A percentile compares a stretch with the other conserved stretches of the same genome.
These are phyloP conservation scores for Hermaeophaga mercurialis DNA, from an alignment of 2,888 invertebrate species.

Conservation along the genomic window DNA sequence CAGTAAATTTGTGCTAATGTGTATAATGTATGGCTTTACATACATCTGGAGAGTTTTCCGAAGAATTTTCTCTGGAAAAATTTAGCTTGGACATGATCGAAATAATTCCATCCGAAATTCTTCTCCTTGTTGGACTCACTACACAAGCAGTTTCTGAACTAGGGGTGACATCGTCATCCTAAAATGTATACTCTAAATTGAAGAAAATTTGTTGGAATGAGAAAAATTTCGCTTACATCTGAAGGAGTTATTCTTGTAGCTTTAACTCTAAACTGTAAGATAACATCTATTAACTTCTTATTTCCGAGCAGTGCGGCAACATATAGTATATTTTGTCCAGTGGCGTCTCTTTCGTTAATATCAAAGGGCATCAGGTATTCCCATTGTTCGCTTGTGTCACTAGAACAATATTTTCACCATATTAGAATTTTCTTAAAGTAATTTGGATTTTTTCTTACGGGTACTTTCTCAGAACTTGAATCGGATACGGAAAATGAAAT, in stretches of 20 bases:
- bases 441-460: constrained; percentile 50
- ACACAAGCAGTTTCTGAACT: constrained; percentile 46
- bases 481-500: constrained; percentile 82
- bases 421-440: too few species aligned
- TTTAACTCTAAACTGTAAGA: constrained; percentile 74
- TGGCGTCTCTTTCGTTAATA: constrained; percentile 87
- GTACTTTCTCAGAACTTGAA: constrained; percentile 67
- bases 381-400: constrained; percentile 72
- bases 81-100: constrained; percentile 85
- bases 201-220: neutral
- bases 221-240: constrained; percentile 44
- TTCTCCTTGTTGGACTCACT: constrained; percentile 67
- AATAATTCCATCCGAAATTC: constrained; percentile 87
- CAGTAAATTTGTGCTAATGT: neutral
- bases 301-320: constrained; percentile 87
- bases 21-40: constrained; percentile 3
- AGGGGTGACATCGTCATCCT: constrained; percentile 57
- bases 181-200: neutral
- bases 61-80: constrained; percentile 62
- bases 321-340: constrained; percentile 89
- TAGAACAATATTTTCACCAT: too few species aligned
- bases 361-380: constrained; percentile 91
- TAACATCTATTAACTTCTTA: constrained; percentile 74
- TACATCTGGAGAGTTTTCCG: constrained; percentile 50
- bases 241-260: constrained; percentile 55